These are phyloP conservation scores for Lucilia sericata DNA, from an alignment of 1,140 invertebrate genomes.

Conservation along the genomic window DNA sequence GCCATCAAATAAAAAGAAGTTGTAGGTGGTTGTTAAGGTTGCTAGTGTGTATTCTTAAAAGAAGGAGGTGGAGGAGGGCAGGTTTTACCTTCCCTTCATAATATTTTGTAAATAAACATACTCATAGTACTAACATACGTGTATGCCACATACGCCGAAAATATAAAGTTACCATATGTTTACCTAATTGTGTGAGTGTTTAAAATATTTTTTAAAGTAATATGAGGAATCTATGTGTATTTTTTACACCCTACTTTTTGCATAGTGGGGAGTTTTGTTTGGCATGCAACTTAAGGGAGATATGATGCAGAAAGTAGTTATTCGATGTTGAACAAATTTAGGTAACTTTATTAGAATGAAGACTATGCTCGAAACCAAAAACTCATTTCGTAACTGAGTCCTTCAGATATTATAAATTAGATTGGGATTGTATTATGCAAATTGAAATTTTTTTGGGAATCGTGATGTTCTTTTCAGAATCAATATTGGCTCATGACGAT, in stretches of 20 bases:
- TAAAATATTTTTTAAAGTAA: background rate
- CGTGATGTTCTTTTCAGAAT: too few relatives aligned
- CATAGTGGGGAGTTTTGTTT: background rate
- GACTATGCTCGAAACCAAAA: too few relatives aligned
- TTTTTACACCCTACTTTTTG: background rate
- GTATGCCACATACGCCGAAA: background rate
- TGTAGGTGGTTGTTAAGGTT: conserved; percentile 15
- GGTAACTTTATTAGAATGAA: too few relatives aligned
- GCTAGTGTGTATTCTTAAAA: background rate
- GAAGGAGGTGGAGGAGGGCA: background rate
- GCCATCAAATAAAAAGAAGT: background rate
- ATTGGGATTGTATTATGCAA: too few relatives aligned
- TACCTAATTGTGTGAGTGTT: conserved; percentile 26
- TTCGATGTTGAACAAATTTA: too few relatives aligned
- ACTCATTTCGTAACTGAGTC: too few relatives aligned
- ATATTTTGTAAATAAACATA: conserved; percentile 22
- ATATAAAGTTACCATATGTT: conserved; percentile 24
- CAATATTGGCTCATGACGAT: too few relatives aligned
- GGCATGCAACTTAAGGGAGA: background rate
- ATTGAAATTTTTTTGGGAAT: too few relatives aligned
- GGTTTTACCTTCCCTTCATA: background rate
- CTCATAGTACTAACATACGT: background rate
- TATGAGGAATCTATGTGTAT: background rate
- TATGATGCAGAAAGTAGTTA: too few relatives aligned
- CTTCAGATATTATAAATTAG: too few relatives aligned